Percentiles rank a stretch among this genome's conserved stretches.
phyloP scores from a whole-genome alignment of 1,140 invertebrate species.

The Leucophenga varia region DNA sequence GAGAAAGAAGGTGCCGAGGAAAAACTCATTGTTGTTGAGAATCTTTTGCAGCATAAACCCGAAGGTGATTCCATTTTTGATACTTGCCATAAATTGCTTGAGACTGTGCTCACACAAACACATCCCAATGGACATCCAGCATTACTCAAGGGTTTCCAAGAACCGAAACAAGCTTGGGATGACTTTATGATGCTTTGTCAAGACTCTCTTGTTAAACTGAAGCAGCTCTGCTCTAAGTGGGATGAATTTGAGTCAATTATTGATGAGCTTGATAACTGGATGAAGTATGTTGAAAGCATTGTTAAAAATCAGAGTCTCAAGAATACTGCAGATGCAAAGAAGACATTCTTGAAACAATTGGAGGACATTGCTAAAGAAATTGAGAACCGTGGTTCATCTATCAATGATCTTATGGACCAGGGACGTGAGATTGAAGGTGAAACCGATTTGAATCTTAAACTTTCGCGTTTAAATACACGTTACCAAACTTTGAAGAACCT shows the following conservation, averaged over 20 bases:
- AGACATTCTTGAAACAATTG: slow-evolving; percentile 76
- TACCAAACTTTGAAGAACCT: slow-evolving; percentile 84
- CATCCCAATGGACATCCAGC: slow-evolving; percentile 74
- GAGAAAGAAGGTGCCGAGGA: slow-evolving; percentile 75
- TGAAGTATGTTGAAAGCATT: slow-evolving; percentile 79
- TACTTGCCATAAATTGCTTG: slow-evolving; percentile 71
- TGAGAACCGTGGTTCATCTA: slow-evolving; percentile 67
- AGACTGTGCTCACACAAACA: slow-evolving; percentile 76
- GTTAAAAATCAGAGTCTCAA: slow-evolving; percentile 89
- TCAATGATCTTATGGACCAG: slow-evolving; percentile 70
- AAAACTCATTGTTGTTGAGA: slow-evolving; percentile 73
- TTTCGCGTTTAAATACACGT: slow-evolving; percentile 77
- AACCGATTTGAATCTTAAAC: slow-evolving; percentile 71
- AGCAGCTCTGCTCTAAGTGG: slow-evolving; percentile 72
- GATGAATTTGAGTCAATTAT: slow-evolving; percentile 77
- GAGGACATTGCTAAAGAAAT: slow-evolving; percentile 76
- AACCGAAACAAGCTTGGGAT: slow-evolving; percentile 74
- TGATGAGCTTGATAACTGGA: slow-evolving; percentile 77
- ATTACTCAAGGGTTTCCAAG: slow-evolving; percentile 74
- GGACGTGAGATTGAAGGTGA: slow-evolving; percentile 75
- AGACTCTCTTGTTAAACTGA: slow-evolving; percentile 68
- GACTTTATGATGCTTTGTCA: slow-evolving; percentile 73
- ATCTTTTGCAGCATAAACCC: slow-evolving; percentile 69
- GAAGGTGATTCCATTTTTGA: slow-evolving; percentile 74
- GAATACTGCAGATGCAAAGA: slow-evolving; percentile 80